Evolutionary conservation across 2,797 vertebrate genomes (phyloP).

Genomic region (Cheirogaleus major): DNA sequence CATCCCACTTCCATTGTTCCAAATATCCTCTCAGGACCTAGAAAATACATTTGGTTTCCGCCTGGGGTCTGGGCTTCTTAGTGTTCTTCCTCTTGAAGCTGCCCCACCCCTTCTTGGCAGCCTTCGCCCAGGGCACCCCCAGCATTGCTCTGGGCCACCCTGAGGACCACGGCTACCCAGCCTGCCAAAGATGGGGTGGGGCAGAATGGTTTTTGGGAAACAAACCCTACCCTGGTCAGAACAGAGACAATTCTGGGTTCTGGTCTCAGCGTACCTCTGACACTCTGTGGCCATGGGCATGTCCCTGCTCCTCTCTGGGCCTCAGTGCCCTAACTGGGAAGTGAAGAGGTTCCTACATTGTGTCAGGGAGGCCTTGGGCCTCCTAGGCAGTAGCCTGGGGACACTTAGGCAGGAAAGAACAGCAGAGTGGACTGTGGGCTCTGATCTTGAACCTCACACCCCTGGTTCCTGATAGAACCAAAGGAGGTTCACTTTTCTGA

Average conservation of each 20-base stretch:
- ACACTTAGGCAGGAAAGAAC: neutral
- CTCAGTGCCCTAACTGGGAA: neutral
- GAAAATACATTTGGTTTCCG: constrained; percentile 76
- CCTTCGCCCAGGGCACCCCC: constrained; percentile 6
- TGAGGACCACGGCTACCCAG: neutral
- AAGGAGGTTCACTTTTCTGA: neutral
- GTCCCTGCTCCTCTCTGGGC: neutral
- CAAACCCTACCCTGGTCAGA: neutral
- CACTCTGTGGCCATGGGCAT: neutral
- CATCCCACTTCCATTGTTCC: constrained; percentile 73
- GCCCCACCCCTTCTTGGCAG: constrained; percentile 65
- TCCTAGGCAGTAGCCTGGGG: neutral
- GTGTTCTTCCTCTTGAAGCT: constrained; percentile 58
- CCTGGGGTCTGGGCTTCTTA: constrained; percentile 55
- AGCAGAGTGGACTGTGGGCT: neutral
- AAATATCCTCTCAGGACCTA: constrained; percentile 71
- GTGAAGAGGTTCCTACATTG: neutral
- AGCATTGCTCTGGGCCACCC: constrained; percentile 21
- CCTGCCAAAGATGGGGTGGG: neutral
- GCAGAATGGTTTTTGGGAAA: neutral
- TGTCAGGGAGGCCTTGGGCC: neutral
- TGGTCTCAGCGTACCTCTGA: neutral
- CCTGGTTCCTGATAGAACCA: neutral
- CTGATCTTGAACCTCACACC: neutral
- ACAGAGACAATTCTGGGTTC: neutral